Evolutionary conservation across 2,888 invertebrate genomes (phyloP), one percentile per base, ranked within the genome.

Genomic region (Drosophila mercatorum): DNA sequence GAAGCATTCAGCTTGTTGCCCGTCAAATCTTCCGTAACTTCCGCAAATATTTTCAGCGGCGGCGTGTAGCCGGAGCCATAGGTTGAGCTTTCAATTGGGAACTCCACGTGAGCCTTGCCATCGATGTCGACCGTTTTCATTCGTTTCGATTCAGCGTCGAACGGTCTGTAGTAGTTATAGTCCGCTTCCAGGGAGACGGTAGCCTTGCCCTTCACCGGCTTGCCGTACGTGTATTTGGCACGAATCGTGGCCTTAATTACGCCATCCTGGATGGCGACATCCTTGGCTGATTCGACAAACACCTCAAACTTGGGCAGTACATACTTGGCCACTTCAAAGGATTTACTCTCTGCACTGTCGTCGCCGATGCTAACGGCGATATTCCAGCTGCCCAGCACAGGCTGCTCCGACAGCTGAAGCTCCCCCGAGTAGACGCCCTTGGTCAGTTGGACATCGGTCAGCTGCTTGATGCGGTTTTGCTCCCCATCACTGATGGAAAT

Each of bases 251-350:
- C 96, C 26, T 94, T 94, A 55, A 98, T 94, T 72, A 95, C 95
- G 51, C 95, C 96, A 60, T 97, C 97, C 76, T 95, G 95, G 91
- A 97, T 96, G 2, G 97, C 96, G 7, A 96, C 95, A 92, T 97
- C 97, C 61, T 96, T 95, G 0, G 97, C 96, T 40, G 97, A 95
- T 77, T 96, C 95, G 71, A 99, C 95, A 38, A 95, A 95, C 68
- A 99, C 97, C 90, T 98, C 96, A 93, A 98, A 99, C 91, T 98
- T 98, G 0, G 99, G 99, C 74, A 97, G 93, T 59, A 98, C 96
- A 91, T 97, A 98, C 92, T 97, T 97, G 14, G 97, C 97, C 12
- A 98, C 97, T 90, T 96, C 94, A 46, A 92, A 90, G 14, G 63
- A 55, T 75, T 92, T 90, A 0, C 55, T 56, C 5, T 62, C 66